Evolutionary conservation across 2,888 invertebrate species (phyloP), one percentile per base, ranked within the genome.

Genomic region (Tachystola acroxantha): DNA sequence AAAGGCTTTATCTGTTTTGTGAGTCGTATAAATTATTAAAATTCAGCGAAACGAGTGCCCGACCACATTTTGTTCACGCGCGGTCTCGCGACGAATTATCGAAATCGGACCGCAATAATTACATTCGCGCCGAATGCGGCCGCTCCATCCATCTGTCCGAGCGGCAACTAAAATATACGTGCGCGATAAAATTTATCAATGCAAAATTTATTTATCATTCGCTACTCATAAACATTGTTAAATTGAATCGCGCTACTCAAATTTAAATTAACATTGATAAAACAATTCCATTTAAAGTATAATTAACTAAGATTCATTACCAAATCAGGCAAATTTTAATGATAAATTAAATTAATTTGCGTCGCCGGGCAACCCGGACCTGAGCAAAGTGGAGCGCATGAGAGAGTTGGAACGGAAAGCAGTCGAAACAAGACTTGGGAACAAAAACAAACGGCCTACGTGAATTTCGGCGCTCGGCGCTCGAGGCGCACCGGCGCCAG

Each of bases 61-160:
- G 9, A 24, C 24, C 24, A 24, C 24, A n/a, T n/a, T 24, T n/a
- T 2, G 24, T n/a, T n/a, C 24, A n/a, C 24, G 60, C 53, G 7
- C 73, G 69, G 71, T 74, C 78, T 73, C 77, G 73, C 68, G 56
- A 68, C 71, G 71, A 75, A 82, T 82, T 82, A 84, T 84, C 82
- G 80, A 72, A 81, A 81, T 75, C 81, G 75, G 67, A 77, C 82
- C 79, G 72, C 82, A 78, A 72, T 82, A 82, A 85, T 85, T 84
- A 85, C 84, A 84, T 79, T 76, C 75, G 72, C 67, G 65, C 67
- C 66, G 78, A 76, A 76, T 63, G 73, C 75, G 66, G 64, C 72
- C 68, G 57, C 68, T 72, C 66, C 66, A 68, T 79, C 74, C 74
- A 67, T 74, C 74, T 71, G 74, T 77, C 64, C 73, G 60, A 66